Base-by-base conservation (phyloP, 30 jellyfish, hydroid and myxozoan species). In the Hydractinia symbiolongicarpus region DNA sequence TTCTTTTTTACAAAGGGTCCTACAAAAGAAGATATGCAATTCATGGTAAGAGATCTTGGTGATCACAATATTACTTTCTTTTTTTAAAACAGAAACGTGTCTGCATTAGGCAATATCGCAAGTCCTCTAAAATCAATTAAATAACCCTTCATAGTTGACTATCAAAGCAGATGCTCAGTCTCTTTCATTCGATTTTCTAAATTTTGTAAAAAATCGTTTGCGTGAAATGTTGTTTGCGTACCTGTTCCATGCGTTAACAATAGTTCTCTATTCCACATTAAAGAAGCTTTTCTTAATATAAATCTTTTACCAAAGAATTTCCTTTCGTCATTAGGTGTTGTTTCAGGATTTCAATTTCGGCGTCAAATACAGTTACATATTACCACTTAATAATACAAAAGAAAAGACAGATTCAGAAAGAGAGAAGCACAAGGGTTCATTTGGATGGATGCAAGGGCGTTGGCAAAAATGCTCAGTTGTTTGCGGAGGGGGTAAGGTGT, bases 391-490 rank as follows among this genome's bases (percentile, higher is more conserved):
- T 76, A 80, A 84, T n/a, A 68, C 20, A 61, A 79, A n/a, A 51
- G 72, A 8, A 69, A 73, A 69, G 72, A 67, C 53, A 4, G 51
- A 6, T 6, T 14, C 77, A 14, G 69, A 17, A 5, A 61, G n/a
- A 7, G 40, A 52, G 44, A 61, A 79, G 67, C 80, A 30, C n/a
- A 52, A 82, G n/a, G 99, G 92, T 9, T 88, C 95, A 1, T 94
- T 78, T 79, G 99, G 99, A 7, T 94, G 99, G 99, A 94, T 94
- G 96, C 96, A 87, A 67, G 95, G 96, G 14, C 94, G 94, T 4
- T 94, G 99, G 99, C 89, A 89, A 15, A 92, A 86, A 50, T 94
- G 99, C 67, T 88, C 99, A 60, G 99, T 88, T 30, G 79, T 69
- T 51, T 94, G 99, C 72, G 96, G 97, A 0, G 99, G 99, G 58